A percentile compares a stretch with the other conserved stretches of the same genome.
These are phyloP conservation scores for Channallabes apus DNA, from an alignment of 2,797 vertebrate genomes.

Conservation along the genomic window DNA sequence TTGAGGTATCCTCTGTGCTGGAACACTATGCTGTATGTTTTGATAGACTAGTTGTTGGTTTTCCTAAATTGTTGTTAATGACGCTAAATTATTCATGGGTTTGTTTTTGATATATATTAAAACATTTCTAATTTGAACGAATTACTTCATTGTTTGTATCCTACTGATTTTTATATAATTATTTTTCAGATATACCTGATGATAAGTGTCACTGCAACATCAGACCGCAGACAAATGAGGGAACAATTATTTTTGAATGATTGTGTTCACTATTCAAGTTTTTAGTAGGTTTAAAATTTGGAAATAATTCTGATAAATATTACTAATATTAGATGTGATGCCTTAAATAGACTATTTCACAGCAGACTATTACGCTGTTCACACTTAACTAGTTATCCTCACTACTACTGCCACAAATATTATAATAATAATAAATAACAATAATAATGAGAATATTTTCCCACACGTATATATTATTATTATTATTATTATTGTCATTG, in stretches of 20 bases:
- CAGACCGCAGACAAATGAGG: neutral
- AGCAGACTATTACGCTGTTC: neutral
- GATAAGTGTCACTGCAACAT: neutral
- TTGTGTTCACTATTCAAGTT: neutral
- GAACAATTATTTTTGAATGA: neutral
- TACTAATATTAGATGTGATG: neutral
- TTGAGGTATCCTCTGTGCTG: slow-evolving; percentile 67
- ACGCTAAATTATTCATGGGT: slow-evolving; percentile 41
- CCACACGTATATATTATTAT: neutral
- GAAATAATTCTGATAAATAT: neutral
- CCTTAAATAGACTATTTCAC: neutral
- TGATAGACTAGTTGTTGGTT: slow-evolving; percentile 76
- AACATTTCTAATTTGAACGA: slow-evolving; percentile 28
- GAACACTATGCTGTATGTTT: slow-evolving; percentile 36
- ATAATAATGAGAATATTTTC: neutral
- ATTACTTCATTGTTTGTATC: neutral
- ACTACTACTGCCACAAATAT: neutral
- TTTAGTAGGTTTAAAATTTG: neutral
- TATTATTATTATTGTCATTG: neutral
- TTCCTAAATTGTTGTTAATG: slow-evolving; percentile 32
- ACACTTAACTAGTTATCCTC: neutral
- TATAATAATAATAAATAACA: neutral
- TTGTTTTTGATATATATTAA: slow-evolving; percentile 44
- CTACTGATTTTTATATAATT: neutral
- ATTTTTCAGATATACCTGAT: neutral